Base-by-base conservation (phyloP, 1,140 invertebrate species). In the Oryctes rhinoceros region DNA sequence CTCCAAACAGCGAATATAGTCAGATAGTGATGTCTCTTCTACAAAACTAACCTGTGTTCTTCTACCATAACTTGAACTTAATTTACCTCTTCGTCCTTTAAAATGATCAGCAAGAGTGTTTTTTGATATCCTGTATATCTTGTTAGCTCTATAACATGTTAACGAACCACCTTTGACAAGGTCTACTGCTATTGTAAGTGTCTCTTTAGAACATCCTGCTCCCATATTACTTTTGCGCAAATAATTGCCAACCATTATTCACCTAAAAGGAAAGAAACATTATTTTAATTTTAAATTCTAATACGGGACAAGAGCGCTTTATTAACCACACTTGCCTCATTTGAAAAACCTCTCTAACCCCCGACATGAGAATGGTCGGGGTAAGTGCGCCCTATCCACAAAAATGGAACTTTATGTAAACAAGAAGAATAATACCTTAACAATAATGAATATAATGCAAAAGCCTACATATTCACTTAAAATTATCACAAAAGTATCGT, bases 201-300 rank as follows among this genome's bases (percentile, higher is more conserved):
- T 93, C 89, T 95, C 94, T 82, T 93, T 89, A 91, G 95, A 93
- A 88, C 95, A 95, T 78, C n/a, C 18, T 78, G 44, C n/a, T 24
- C 7, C 48, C 9, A 37, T 78, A 18, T 47, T 49, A 78, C 76
- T 78, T 53, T 78, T 78, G 2, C 76, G n/a, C 37, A 78, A 3
- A 53, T 78, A 78, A 49, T 49, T 78, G n/a, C 76, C 0, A 18
- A 78, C 76, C 76, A 78, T 78, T 53, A 9, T 53, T 78, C 30
- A 67, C 4, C 65, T 67, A 18, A 67, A 67, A 10, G 65, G 65
- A 18, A 67, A 18, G 65, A 67, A 67, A 67, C 65, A 67, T 30
- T 1, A 67, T 67, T 67, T 67, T 67, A 1, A 10, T 67, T 67
- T 67, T 67, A 67, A 67, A 67, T 30, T 67, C 65, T 67, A 67